These are phyloP conservation scores for Philypnodon macrostomus DNA, from an alignment of 2,797 vertebrate genomes.

Conservation along the genomic window DNA sequence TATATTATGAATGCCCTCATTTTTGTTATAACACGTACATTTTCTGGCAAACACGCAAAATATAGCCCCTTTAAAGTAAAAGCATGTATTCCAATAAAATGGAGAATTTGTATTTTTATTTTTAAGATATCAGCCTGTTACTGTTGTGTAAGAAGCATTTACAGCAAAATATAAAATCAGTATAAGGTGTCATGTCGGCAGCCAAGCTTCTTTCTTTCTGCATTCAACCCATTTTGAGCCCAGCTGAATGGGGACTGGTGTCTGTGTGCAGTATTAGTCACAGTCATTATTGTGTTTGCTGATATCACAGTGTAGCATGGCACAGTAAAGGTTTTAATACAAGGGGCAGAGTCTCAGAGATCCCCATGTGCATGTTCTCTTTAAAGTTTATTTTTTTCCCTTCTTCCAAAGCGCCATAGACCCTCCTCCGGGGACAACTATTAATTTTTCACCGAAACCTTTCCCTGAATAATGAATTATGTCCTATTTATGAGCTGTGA, in stretches of 20 bases:
- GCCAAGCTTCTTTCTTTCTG: slow-evolving; percentile 11
- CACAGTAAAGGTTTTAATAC: slow-evolving; percentile 64
- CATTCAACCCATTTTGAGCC: slow-evolving; percentile 42
- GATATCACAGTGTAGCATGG: slow-evolving; percentile 53
- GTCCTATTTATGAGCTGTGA: slow-evolving; percentile 74
- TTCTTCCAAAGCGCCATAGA: slow-evolving; percentile 58
- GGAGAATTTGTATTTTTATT: slow-evolving; percentile 11
- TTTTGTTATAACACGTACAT: too few species aligned
- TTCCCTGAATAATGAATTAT: slow-evolving; percentile 76
- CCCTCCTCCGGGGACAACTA: slow-evolving; percentile 71
- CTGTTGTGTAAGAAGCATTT: slow-evolving; percentile 15
- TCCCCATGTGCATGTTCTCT: slow-evolving; percentile 67
- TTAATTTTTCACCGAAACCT: slow-evolving; percentile 77
- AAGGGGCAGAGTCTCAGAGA: slow-evolving; percentile 55
- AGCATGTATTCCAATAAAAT: too few species aligned
- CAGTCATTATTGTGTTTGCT: slow-evolving; percentile 59
- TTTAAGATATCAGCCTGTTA: slow-evolving; percentile 33
- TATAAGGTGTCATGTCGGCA: slow-evolving; percentile 38
- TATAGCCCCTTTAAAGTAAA: too few species aligned
- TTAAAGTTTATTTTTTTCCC: slow-evolving; percentile 70
- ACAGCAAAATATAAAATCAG: slow-evolving; percentile 44
- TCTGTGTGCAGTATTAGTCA: slow-evolving; percentile 52
- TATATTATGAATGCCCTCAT: too few species aligned
- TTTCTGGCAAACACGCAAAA: too few species aligned
- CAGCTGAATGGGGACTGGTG: slow-evolving; percentile 50